These are phyloP conservation scores for Nephila pilipes DNA, from an alignment of 1,140 invertebrate genomes.

Conservation along the genomic window DNA sequence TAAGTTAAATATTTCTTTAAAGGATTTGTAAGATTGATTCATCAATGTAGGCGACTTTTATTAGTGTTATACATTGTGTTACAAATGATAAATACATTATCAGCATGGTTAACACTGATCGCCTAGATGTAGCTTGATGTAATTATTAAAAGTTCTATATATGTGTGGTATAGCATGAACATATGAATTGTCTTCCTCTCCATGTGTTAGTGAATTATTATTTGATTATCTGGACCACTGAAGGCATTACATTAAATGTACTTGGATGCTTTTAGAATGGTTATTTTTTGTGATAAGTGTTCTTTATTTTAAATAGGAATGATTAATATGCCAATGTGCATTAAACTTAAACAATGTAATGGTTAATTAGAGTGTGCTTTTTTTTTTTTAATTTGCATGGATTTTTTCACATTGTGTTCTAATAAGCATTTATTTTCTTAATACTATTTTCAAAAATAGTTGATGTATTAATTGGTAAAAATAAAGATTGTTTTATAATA, in stretches of 20 bases:
- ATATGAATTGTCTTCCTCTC: conserved; percentile 1
- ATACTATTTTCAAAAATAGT: neutral
- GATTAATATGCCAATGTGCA: neutral
- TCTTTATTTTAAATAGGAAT: neutral
- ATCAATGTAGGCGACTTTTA: neutral
- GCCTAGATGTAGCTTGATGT: neutral
- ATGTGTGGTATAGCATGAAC: neutral
- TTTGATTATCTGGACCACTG: neutral
- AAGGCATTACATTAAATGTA: conserved; percentile 13
- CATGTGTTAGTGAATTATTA: neutral
- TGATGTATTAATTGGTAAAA: neutral
- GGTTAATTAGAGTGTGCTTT: neutral
- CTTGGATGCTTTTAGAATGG: neutral
- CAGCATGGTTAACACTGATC: neutral
- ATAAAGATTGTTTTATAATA: conserved; percentile 6
- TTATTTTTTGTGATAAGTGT: neutral
- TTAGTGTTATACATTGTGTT: neutral
- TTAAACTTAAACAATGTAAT: neutral
- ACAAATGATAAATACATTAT: neutral
- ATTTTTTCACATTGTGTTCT: neutral
- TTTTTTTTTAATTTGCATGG: neutral
- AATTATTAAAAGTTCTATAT: neutral
- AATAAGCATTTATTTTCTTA: neutral
- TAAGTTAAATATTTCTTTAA: neutral
- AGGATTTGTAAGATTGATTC: neutral